These are phyloP conservation scores for Ephydatia muelleri DNA, from an alignment of 37 sponge, comb jelly and placozoan genomes.

Conservation along the genomic window DNA sequence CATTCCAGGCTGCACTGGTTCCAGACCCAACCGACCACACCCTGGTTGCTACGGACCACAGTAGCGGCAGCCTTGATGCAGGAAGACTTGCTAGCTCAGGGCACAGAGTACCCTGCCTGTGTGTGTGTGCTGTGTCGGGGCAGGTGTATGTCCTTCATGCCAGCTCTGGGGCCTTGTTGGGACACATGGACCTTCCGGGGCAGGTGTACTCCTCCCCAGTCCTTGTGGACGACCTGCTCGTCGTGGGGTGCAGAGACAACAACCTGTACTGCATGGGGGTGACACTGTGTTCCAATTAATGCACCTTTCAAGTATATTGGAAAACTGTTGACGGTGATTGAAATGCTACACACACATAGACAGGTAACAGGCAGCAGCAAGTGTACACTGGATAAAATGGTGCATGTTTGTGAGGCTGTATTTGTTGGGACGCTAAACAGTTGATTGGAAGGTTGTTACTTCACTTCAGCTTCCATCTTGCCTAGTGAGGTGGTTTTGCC, in stretches of 20 bases:
- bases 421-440: background rate
- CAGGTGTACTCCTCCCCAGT: conserved; percentile 91
- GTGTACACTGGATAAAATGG: background rate
- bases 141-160: conserved; percentile 31
- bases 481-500: background rate
- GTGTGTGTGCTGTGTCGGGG: conserved; percentile 47
- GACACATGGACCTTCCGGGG: conserved; percentile 29
- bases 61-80: background rate
- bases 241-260: conserved; percentile 86
- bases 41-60: background rate
- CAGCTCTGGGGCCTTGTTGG: conserved; percentile 25
- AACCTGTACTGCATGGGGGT: conserved; percentile 61
- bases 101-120: conserved; percentile 9
- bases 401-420: too few species aligned
- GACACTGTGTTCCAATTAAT: conserved; percentile 5
- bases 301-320: background rate
- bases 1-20: conserved; percentile 4
- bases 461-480: background rate
- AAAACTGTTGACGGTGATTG: too few species aligned
- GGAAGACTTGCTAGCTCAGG: background rate
- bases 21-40: background rate
- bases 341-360: background rate
- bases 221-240: conserved; percentile 30
- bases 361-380: background rate
- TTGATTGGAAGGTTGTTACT: background rate